Conservation (phyloP, 2,797 vertebrate species). For the Salarias fasciatus region DNA sequence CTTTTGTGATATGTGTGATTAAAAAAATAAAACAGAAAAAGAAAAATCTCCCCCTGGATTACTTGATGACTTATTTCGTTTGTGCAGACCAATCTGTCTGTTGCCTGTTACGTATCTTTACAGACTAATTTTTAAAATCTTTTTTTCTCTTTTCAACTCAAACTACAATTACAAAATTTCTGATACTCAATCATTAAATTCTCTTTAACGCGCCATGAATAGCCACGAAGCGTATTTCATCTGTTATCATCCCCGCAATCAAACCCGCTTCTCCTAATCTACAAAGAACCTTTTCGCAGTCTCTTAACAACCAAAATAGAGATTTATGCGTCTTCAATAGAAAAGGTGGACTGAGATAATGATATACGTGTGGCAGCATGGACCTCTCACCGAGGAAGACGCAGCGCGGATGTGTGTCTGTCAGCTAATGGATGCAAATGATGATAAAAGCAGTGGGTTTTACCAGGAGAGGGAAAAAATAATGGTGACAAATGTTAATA, state of each 20-base stretch:
- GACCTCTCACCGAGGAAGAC: constrained; percentile 19
- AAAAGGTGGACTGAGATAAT: constrained; percentile 19
- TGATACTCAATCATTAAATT: constrained; percentile 9
- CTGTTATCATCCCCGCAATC: too few relatives aligned
- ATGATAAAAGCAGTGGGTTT: constrained; percentile 36
- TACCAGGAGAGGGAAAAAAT: constrained; percentile 14
- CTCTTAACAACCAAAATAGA: constrained; percentile 35
- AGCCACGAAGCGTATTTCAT: not conserved
- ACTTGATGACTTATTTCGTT: constrained; percentile 38
- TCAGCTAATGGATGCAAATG: constrained; percentile 35
- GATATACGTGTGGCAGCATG: constrained; percentile 26
- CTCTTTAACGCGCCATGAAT: constrained; percentile 1
- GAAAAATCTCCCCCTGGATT: constrained; percentile 35
- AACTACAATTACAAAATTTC: too few relatives aligned
- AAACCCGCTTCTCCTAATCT: too few relatives aligned
- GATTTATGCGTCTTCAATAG: constrained; percentile 32
- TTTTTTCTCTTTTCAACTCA: too few relatives aligned
- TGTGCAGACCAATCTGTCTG: constrained; percentile 15
- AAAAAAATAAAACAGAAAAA: constrained; percentile 1
- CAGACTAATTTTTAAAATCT: constrained; percentile 12
- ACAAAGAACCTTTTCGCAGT: not conserved
- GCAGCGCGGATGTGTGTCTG: constrained; percentile 40
- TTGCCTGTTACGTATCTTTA: constrained; percentile 12
- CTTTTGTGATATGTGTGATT: constrained; percentile 19
- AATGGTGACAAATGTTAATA: constrained; percentile 42